Evolutionary conservation across 2,888 invertebrate species (phyloP).

Genomic region (Epinotia brunnichana): DNA sequence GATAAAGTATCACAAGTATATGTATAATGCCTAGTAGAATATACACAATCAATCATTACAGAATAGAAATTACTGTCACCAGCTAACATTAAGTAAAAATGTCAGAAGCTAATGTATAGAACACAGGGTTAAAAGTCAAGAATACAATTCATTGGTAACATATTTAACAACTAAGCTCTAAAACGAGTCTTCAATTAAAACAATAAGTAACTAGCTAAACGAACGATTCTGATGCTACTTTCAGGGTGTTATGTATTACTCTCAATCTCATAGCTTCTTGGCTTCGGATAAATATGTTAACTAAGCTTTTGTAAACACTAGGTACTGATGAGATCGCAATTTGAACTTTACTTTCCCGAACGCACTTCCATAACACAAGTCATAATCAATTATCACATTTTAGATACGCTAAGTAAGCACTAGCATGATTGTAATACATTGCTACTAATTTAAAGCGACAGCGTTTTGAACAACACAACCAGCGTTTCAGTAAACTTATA

Average conservation of each 20-base stretch:
- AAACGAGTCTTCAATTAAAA: slow-evolving; percentile 68
- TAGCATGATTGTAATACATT: slow-evolving; percentile 46
- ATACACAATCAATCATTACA: slow-evolving; percentile 26
- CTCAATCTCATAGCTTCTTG: slow-evolving; percentile 77
- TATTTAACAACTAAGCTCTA: slow-evolving; percentile 74
- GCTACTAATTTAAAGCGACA: slow-evolving; percentile 40
- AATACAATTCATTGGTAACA: slow-evolving; percentile 81
- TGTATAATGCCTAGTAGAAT: slow-evolving; percentile 30
- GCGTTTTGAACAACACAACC: slow-evolving; percentile 37
- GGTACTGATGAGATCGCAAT: slow-evolving; percentile 82
- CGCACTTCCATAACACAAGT: slow-evolving; percentile 65
- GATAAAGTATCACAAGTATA: slow-evolving; percentile 17
- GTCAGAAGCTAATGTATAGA: slow-evolving; percentile 31
- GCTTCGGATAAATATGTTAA: slow-evolving; percentile 78
- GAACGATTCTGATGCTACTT: slow-evolving; percentile 46
- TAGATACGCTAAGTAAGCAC: slow-evolving; percentile 68
- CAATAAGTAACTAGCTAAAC: slow-evolving; percentile 46
- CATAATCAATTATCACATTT: slow-evolving; percentile 77
- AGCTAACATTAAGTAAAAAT: slow-evolving; percentile 35
- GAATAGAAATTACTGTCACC: slow-evolving; percentile 34
- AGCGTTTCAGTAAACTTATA: slow-evolving; percentile 7
- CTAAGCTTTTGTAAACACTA: slow-evolving; percentile 78
- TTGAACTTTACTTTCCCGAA: slow-evolving; percentile 80
- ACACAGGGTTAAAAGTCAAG: slow-evolving; percentile 39
- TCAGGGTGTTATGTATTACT: slow-evolving; percentile 55